phyloP scores from a whole-genome alignment of 2,888 invertebrate species.

The Antitype chi region DNA sequence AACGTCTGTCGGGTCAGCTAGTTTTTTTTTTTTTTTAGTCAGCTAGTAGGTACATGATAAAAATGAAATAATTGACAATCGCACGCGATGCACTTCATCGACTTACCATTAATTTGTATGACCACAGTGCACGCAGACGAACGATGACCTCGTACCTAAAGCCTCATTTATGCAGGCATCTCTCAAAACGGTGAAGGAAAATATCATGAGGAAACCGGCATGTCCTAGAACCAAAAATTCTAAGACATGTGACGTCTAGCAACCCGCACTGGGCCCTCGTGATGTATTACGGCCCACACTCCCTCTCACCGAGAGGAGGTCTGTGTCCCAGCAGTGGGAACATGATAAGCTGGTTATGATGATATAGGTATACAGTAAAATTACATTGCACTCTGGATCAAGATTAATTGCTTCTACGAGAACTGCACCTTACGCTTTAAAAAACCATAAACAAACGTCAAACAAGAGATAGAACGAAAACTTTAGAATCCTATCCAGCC shows the following conservation, averaged over 20 bases:
- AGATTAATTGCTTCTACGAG: neutral
- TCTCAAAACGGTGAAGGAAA: too few relatives aligned
- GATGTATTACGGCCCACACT: too few relatives aligned
- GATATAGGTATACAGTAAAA: neutral
- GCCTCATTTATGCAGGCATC: neutral
- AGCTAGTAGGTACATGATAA: constrained; percentile 10
- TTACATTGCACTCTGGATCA: too few relatives aligned
- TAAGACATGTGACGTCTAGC: too few relatives aligned
- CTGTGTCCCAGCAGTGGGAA: too few relatives aligned
- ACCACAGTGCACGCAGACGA: constrained; percentile 3
- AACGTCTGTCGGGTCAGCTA: too few relatives aligned
- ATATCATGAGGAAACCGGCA: too few relatives aligned
- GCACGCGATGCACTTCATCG: neutral
- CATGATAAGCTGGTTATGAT: too few relatives aligned
- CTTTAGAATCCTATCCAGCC: neutral
- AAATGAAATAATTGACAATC: neutral
- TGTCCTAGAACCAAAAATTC: too few relatives aligned
- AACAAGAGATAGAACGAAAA: neutral
- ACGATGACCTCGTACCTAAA: constrained; percentile 1
- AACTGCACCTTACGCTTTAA: neutral
- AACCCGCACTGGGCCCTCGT: too few relatives aligned
- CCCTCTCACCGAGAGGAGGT: too few relatives aligned
- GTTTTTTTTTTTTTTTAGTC: too few relatives aligned
- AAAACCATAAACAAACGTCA: neutral
- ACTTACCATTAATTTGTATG: neutral